phyloP scores from a whole-genome alignment of 53 echinoderm and acorn worm genomes.

The Crossaster papposus region DNA sequence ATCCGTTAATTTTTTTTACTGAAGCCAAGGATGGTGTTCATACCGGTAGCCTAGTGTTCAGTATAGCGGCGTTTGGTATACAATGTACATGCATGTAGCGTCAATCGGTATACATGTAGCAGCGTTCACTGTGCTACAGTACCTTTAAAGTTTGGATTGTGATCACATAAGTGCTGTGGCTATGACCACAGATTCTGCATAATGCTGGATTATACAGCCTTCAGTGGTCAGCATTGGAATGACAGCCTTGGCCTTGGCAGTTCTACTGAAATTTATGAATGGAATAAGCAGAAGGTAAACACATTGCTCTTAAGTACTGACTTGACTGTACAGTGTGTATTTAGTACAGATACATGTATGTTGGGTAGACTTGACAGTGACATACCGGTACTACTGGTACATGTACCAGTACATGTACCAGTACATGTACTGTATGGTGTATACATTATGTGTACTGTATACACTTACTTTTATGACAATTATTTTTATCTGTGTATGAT shows the following conservation, averaged over 20 bases:
- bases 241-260: neutral
- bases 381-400: neutral
- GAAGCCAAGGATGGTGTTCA: too few species aligned
- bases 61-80: neutral
- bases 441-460: neutral
- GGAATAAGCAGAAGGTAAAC: neutral
- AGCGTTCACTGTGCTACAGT: neutral
- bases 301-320: neutral
- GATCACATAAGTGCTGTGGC: neutral
- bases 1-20: too few species aligned
- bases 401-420: neutral
- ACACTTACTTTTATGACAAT: neutral
- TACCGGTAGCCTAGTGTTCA: too few species aligned
- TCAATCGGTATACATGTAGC: neutral
- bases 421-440: neutral
- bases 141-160: neutral
- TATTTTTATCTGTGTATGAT: too few species aligned
- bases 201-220: neutral
- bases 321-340: neutral
- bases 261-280: neutral
- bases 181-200: conserved; percentile 17
- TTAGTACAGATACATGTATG: too few species aligned
- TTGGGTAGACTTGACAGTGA: too few species aligned
- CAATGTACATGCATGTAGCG: neutral
- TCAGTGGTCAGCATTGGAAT: neutral